Evolutionary conservation across 2,888 invertebrate species (phyloP).

Genomic region (Torymus texanus): DNA sequence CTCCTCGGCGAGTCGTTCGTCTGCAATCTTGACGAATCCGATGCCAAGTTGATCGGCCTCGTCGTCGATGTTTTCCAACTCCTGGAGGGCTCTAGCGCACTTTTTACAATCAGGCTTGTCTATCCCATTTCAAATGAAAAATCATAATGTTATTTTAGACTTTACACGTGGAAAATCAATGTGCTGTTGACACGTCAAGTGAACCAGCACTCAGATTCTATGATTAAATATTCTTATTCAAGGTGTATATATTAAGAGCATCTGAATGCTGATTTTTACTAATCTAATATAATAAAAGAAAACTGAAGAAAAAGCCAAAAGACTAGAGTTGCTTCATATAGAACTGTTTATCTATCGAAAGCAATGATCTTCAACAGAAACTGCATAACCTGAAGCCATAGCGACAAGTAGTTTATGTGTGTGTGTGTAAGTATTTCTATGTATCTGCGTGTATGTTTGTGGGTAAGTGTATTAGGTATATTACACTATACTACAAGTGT

Average conservation of each 20-base stretch:
- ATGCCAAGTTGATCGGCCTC: constrained; percentile 96
- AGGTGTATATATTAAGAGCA: too few species aligned
- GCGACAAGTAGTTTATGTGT: too few species aligned
- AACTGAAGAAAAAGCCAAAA: background rate
- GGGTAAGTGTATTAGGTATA: too few species aligned
- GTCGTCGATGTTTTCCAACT: constrained; percentile 95
- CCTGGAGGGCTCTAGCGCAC: constrained; percentile 92
- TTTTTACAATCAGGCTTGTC: constrained; percentile 95
- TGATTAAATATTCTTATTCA: too few species aligned
- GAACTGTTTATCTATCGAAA: constrained; percentile 14
- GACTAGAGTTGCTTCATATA: background rate
- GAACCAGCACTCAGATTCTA: constrained; percentile 4
- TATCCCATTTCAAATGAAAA: constrained; percentile 76
- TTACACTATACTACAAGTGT: too few species aligned
- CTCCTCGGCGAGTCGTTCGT: constrained; percentile 92
- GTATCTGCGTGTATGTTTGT: too few species aligned
- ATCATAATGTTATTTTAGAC: constrained; percentile 50
- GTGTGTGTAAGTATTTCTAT: too few species aligned
- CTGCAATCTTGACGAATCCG: constrained; percentile 95
- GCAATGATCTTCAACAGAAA: background rate
- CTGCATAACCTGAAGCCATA: background rate
- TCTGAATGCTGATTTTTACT: constrained; percentile 16
- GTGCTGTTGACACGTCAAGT: background rate
- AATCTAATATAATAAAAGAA: background rate
- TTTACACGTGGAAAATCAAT: background rate